phyloP scores from a whole-genome alignment of 1,140 invertebrate genomes.

The Vanessa tameamea region DNA sequence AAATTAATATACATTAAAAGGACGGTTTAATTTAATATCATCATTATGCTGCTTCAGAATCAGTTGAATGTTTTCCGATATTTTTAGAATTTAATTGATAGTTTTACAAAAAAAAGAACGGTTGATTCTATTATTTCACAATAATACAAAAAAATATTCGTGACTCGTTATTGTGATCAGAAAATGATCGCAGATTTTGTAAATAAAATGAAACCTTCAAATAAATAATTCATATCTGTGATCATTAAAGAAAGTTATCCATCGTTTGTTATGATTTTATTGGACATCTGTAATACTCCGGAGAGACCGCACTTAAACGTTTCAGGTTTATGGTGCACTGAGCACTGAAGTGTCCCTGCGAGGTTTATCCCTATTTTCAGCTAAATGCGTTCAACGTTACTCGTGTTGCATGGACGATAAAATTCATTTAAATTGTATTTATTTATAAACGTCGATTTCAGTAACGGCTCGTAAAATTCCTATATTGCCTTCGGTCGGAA shows the following conservation, averaged over 20 bases:
- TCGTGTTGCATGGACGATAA: constrained; percentile 54
- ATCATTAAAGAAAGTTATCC: background rate
- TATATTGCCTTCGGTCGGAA: constrained; percentile 45
- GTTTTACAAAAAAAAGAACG: background rate
- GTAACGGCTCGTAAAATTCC: constrained; percentile 62
- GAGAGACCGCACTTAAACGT: constrained; percentile 28
- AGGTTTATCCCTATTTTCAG: constrained; percentile 49
- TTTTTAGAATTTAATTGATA: no score
- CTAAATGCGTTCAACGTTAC: constrained; percentile 43
- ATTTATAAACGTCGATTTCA: constrained; percentile 72
- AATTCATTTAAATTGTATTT: constrained; percentile 67
- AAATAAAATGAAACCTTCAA: background rate
- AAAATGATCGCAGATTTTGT: background rate
- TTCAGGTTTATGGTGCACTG: constrained; percentile 31
- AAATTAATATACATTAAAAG: no score
- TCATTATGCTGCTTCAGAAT: background rate
- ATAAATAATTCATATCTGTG: constrained; percentile 3
- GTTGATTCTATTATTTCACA: background rate
- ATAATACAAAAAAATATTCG: background rate
- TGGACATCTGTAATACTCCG: constrained; percentile 16
- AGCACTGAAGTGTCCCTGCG: constrained; percentile 27
- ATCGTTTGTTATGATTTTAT: constrained; percentile 17
- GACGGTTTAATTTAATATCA: no score
- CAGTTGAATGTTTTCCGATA: background rate
- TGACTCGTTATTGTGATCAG: background rate